A percentile compares a stretch with the other conserved stretches of the same genome.
Evolutionary conservation across 1,140 invertebrate species (phyloP).

Genomic region (Luehdorfia chinensis): DNA sequence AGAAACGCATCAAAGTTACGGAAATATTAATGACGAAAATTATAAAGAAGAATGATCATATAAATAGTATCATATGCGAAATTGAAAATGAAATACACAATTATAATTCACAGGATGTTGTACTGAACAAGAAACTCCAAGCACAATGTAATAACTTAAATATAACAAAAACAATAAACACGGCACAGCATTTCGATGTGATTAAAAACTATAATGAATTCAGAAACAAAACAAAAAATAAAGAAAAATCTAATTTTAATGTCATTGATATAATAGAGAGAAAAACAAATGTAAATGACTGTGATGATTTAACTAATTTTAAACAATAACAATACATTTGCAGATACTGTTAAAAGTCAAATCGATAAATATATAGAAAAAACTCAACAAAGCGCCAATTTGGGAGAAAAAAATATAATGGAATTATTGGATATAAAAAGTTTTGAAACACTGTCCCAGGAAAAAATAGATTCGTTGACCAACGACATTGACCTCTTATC

Average conservation of each 20-base stretch:
- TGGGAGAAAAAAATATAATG: conserved; percentile 1
- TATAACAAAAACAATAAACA: conserved; percentile 1
- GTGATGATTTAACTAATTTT: not conserved
- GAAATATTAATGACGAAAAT: conserved; percentile 26
- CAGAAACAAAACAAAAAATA: conserved; percentile 20
- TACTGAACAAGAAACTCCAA: conserved; percentile 14
- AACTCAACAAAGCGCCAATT: not conserved
- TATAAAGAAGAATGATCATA: conserved; percentile 37
- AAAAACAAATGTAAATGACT: conserved; percentile 26
- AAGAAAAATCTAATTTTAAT: conserved; percentile 39
- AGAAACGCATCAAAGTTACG: conserved; percentile 11
- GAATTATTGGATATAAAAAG: not conserved
- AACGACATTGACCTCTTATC: no score
- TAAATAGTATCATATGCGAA: conserved; percentile 44
- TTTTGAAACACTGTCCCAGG: no score
- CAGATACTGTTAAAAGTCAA: conserved; percentile 33
- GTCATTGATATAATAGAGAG: conserved; percentile 46
- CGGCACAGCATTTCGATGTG: not conserved
- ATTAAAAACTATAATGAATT: conserved; percentile 11
- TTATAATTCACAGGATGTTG: conserved; percentile 1
- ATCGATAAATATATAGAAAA: conserved; percentile 12
- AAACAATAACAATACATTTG: conserved; percentile 38
- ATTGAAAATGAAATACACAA: conserved; percentile 56
- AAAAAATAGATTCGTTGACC: no score
- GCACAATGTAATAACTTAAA: conserved; percentile 6